Base-by-base conservation (phyloP, 2,888 invertebrate species). In the Cabera pusaria region DNA sequence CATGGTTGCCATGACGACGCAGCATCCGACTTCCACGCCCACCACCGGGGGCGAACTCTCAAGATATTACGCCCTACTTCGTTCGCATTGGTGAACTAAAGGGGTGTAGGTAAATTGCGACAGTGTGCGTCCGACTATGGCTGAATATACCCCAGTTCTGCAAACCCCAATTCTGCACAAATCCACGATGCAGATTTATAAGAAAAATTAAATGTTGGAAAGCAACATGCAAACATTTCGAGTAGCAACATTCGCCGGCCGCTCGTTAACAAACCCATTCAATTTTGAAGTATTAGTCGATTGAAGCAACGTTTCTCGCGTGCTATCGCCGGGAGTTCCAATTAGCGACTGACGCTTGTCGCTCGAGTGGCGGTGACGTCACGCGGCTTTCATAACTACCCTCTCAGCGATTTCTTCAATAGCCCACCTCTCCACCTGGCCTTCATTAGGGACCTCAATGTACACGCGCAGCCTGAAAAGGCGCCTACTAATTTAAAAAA, bases 11-110 rank as follows among this genome's bases (percentile, higher is more conserved):
- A 90, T 90, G 79, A 88, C 87, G 80, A 91, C 91, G 88, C 91
- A 90, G 90, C 89, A 88, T 87, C 90, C 90, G 85, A 83, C 84
- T 88, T 84, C 89, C 87, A 86, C 88, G 81, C 89, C 89, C 85
- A 79, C 82, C 88, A 84, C 84, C 75, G 79, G 85, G 85, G 84
- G 79, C 80, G 81, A 79, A 83, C 82, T 86, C 83, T 85, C 82
- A 81, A 87, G 86, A 82, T 85, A 85, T 83, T 82, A 84, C 87
- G 84, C 86, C 84, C 85, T 84, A 82, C 83, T 81, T 80, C 83
- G 81, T 72, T 73, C 82, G 85, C 77, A 84, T 84, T 85, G 85
- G 86, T 70, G 85, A 81, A 78, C 73, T 69, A 82, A 85, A 86
- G 81, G 86, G 84, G 88, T 85, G 84, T 85, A 79, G 72, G 72